Percentiles rank a stretch among this genome's conserved stretches.
phyloP scores from a whole-genome alignment of 1,140 invertebrate genomes.

The Zelostemma sp. region DNA sequence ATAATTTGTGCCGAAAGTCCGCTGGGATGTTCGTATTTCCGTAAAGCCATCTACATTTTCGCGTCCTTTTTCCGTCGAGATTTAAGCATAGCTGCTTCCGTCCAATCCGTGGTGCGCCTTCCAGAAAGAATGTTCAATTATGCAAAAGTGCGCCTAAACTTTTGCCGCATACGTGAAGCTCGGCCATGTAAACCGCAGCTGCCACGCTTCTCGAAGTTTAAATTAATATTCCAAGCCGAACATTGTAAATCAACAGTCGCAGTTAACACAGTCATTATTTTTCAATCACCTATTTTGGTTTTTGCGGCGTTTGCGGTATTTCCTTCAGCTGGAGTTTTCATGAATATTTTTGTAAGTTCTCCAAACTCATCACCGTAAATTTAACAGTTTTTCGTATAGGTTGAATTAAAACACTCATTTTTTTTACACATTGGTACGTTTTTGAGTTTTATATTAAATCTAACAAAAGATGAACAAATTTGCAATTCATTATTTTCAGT shows the following conservation, averaged over 20 bases:
- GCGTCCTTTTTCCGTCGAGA: conserved; percentile 25
- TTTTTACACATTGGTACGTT: no score
- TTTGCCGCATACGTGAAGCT: conserved; percentile 51
- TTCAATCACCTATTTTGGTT: not conserved
- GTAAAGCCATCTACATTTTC: conserved; percentile 40
- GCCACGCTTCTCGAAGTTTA: conserved; percentile 52
- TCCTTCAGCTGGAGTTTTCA: no score
- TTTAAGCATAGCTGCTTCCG: conserved; percentile 40
- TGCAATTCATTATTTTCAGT: no score
- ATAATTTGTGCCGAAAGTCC: conserved; percentile 39
- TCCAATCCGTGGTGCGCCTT: conserved; percentile 39
- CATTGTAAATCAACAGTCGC: conserved; percentile 61
- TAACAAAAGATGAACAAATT: no score
- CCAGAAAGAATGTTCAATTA: conserved; percentile 61
- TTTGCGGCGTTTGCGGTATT: not conserved
- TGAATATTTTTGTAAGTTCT: no score
- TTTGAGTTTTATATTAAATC: no score
- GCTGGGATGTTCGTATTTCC: conserved; percentile 24
- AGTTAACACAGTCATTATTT: conserved; percentile 30
- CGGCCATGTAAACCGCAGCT: conserved; percentile 44
- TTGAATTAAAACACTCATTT: no score
- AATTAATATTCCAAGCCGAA: conserved; percentile 63
- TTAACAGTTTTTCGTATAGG: no score
- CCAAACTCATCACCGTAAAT: no score
- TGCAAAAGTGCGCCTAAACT: conserved; percentile 58